Evolutionary conservation across 2,888 invertebrate species (phyloP).

Genomic region (Tetragonisca angustula): DNA sequence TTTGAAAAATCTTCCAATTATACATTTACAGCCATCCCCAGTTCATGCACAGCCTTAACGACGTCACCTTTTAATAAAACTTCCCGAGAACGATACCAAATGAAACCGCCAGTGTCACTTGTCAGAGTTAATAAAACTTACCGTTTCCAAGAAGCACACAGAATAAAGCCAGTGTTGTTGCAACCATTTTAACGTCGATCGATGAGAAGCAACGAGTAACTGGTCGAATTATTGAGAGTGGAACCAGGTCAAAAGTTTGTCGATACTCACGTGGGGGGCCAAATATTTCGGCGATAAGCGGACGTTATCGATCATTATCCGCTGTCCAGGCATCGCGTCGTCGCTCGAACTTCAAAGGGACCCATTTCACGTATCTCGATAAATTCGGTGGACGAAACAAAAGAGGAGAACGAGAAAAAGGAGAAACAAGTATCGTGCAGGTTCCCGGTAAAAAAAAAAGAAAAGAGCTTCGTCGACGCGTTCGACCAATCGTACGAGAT

Average conservation of each 20-base stretch:
- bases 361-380: constrained; percentile 29
- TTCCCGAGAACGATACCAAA: too few species aligned
- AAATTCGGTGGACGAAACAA: not conserved
- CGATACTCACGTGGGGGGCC: not conserved
- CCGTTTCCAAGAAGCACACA: constrained; percentile 34
- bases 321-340: constrained; percentile 6
- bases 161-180: constrained; percentile 30
- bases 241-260: not conserved
- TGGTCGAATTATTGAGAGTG: constrained; percentile 6
- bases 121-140: constrained; percentile 20
- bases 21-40: too few species aligned
- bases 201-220: not conserved
- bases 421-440: constrained; percentile 2
- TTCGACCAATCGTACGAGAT: not conserved
- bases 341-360: constrained; percentile 43
- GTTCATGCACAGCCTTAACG: too few species aligned
- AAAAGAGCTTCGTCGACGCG: not conserved
- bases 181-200: constrained; percentile 42
- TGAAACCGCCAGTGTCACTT: too few species aligned
- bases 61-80: too few species aligned
- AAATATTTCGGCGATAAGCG: constrained; percentile 35
- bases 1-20: not conserved
- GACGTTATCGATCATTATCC: constrained; percentile 39
- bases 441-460: constrained; percentile 3
- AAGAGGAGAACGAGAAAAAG: not conserved